phyloP scores from a whole-genome alignment of 2,888 invertebrate species.

The Frankliniella fusca region DNA sequence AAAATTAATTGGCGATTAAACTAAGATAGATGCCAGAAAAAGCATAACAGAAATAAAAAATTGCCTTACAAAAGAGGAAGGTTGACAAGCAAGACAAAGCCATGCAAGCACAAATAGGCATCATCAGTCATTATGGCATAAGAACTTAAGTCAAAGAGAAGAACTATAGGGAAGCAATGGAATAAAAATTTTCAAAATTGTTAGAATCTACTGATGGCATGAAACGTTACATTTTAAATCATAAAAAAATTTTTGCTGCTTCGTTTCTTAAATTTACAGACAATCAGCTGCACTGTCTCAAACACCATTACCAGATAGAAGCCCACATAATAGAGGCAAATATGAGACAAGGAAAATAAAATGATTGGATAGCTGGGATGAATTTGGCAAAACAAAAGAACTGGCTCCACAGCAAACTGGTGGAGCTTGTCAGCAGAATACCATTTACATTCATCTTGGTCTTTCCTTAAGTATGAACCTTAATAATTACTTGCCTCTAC shows the following conservation, averaged over 20 bases:
- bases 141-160: neutral
- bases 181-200: neutral
- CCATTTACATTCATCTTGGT: too few relatives aligned
- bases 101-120: neutral
- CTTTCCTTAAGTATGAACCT: too few relatives aligned
- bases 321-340: constrained; percentile 5
- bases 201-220: too few relatives aligned
- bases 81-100: neutral
- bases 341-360: neutral
- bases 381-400: too few relatives aligned
- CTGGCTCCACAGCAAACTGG: too few relatives aligned
- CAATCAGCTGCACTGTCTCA: neutral
- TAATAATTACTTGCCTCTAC: neutral
- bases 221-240: too few relatives aligned
- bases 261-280: neutral
- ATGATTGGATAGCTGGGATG: too few relatives aligned
- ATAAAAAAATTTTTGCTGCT: too few relatives aligned
- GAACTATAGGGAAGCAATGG: neutral
- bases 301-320: neutral
- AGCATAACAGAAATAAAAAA: neutral
- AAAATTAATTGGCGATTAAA: too few relatives aligned
- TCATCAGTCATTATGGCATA: neutral
- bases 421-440: too few relatives aligned
- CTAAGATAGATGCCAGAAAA: neutral
- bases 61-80: too few relatives aligned